Base-by-base conservation (phyloP, 1,140 invertebrate species). In the Platorchestia sp. region DNA sequence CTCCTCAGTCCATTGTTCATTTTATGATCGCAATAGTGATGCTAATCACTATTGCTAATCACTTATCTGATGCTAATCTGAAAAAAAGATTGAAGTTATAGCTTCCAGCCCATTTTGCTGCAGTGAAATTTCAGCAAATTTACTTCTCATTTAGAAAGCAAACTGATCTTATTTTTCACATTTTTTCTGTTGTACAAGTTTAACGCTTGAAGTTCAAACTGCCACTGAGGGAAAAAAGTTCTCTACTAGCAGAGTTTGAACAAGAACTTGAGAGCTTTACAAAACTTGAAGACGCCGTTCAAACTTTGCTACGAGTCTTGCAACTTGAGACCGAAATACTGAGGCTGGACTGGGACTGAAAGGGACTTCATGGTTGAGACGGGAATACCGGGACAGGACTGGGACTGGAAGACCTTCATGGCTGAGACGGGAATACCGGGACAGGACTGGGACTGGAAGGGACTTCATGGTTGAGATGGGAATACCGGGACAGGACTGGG, bases 221-320 rank as follows among this genome's bases (percentile, higher is more conserved):
- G 59, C 59, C 59, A 22, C 59, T 75, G 59, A 51, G 59, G 59
- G 59, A 89, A 89, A 75, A 89, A 89, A 89, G 87, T 89, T 89
- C 43, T 41, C 87, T 42, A 44, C 59, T 75, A 75, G 59, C 59
- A 75, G 87, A 89, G 87, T 89, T 89, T 44, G 87, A 44, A 42
- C 87, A 89, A 89, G 87, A 89, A 89, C 87, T 89, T 89, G 87
- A 89, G 87, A 89, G 87, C 87, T 89, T 89, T 89, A 89, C 36
- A 89, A 44, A 89, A 89, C 87, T 89, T 89, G 10, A 5, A 41
- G 87, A 44, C 41, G 87, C 87, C 86, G 87, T 43, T 41, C 87
- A 42, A 89, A 89, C 87, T 89, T 89, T 89, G 87, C n/a, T 10
- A 5, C 41, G 5, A 89, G 87, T 44, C 43, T 14, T 16, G 41